phyloP scores from a whole-genome alignment of 2,797 vertebrate species.

The Carapus acus region DNA sequence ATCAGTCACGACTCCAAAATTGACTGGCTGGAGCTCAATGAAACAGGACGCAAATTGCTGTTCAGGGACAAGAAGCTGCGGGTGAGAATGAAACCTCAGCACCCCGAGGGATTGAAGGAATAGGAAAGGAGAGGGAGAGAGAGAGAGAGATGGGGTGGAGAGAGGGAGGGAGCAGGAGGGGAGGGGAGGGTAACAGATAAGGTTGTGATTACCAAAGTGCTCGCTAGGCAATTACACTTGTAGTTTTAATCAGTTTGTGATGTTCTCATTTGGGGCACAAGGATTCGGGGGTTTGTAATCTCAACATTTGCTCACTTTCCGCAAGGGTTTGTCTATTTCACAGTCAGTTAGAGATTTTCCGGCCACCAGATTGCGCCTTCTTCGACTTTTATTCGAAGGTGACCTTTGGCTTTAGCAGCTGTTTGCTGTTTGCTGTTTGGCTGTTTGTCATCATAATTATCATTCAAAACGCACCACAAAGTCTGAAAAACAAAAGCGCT shows the following conservation, averaged over 20 bases:
- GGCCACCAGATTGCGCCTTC: no score
- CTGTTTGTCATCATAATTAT: no score
- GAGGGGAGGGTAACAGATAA: conserved; percentile 14
- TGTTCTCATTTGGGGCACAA: not conserved
- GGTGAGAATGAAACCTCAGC: conserved; percentile 70
- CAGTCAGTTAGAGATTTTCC: no score
- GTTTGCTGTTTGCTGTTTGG: no score
- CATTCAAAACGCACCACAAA: no score
- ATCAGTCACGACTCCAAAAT: conserved; percentile 88
- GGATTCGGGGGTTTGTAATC: not conserved
- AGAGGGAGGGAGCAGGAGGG: conserved; percentile 15
- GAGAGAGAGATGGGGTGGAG: conserved; percentile 12
- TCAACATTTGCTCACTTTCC: not conserved
- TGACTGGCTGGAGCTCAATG: conserved; percentile 95
- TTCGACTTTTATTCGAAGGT: no score
- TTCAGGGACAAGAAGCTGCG: conserved; percentile 95
- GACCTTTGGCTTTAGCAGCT: no score
- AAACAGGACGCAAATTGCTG: conserved; percentile 90
- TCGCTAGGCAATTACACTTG: conserved; percentile 12
- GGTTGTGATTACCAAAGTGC: conserved; percentile 8
- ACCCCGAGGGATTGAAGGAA: conserved; percentile 17
- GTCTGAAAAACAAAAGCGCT: no score
- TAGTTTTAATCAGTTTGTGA: not conserved
- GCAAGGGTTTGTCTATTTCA: not conserved
- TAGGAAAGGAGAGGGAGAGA: conserved; percentile 14